Evolutionary conservation across 2,113 vertebrate genomes (phyloP).

Genomic region (Capra hircus): DNA sequence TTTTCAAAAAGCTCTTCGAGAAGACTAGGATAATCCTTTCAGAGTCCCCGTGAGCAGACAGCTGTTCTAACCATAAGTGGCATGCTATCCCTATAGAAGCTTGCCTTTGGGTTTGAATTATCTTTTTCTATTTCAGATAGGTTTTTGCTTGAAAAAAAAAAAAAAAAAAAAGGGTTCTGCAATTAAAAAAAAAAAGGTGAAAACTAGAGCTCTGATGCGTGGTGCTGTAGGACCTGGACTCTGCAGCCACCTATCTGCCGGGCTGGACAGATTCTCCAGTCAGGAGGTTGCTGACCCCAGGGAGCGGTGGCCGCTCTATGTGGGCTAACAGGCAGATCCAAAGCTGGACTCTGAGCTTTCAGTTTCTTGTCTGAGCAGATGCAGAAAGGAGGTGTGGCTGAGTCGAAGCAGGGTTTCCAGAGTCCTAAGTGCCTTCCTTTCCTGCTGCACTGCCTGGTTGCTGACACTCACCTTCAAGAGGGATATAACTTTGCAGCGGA

Average conservation of each 20-base stretch:
- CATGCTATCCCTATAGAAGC: background rate
- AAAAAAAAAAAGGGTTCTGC: background rate
- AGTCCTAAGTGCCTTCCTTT: background rate
- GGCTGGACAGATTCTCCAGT: background rate
- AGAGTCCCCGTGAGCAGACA: background rate
- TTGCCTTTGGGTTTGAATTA: background rate
- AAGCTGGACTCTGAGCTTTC: background rate
- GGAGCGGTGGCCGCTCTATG: rapidly evolving
- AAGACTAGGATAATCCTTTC: background rate
- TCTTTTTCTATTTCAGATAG: background rate
- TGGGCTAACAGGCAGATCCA: rapidly evolving
- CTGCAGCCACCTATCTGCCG: rapidly evolving
- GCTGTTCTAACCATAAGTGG: rapidly evolving
- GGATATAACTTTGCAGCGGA: background rate
- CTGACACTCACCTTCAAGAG: background rate
- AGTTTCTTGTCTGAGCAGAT: background rate
- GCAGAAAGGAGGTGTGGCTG: background rate
- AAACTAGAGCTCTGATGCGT: rapidly evolving
- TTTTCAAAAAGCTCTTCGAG: background rate
- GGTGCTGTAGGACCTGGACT: background rate
- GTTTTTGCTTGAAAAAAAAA: background rate
- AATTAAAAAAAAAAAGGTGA: background rate
- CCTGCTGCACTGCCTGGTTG: background rate
- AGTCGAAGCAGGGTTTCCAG: background rate
- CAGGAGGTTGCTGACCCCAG: background rate